A percentile compares a stretch with the other conserved stretches of the same genome.
Conservation (phyloP, 2,888 invertebrate genomes). For the Timema cristinae region DNA sequence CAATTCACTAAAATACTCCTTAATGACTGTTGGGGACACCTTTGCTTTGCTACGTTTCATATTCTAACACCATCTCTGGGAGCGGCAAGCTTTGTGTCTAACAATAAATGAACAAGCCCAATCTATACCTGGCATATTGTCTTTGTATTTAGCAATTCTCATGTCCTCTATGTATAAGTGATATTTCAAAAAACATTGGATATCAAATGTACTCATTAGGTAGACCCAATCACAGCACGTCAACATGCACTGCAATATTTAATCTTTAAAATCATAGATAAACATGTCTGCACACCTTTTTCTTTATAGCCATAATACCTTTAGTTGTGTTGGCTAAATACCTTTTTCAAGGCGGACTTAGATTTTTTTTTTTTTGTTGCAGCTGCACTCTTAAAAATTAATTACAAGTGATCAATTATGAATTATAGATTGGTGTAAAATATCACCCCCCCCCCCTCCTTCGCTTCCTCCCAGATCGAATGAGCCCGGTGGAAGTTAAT, state of each 20-base stretch:
- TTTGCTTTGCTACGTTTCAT: background rate
- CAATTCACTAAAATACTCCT: constrained; percentile 21
- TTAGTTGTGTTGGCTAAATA: no score
- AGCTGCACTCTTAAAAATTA: no score
- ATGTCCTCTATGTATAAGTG: background rate
- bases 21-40: constrained; percentile 4
- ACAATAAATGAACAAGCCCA: background rate
- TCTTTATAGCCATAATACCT: background rate
- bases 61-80: background rate
- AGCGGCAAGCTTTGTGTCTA: background rate
- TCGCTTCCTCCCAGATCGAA: no score
- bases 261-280: background rate
- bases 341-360: no score
- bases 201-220: background rate
- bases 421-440: no score
- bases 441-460: no score
- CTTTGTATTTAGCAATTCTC: constrained; percentile 1
- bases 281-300: background rate
- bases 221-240: constrained; percentile 7
- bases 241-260: background rate
- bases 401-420: no score
- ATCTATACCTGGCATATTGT: background rate
- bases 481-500: no score
- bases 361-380: no score
- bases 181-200: background rate